Base-by-base conservation (phyloP, 2,797 vertebrate genomes). In the Sparus aurata region DNA sequence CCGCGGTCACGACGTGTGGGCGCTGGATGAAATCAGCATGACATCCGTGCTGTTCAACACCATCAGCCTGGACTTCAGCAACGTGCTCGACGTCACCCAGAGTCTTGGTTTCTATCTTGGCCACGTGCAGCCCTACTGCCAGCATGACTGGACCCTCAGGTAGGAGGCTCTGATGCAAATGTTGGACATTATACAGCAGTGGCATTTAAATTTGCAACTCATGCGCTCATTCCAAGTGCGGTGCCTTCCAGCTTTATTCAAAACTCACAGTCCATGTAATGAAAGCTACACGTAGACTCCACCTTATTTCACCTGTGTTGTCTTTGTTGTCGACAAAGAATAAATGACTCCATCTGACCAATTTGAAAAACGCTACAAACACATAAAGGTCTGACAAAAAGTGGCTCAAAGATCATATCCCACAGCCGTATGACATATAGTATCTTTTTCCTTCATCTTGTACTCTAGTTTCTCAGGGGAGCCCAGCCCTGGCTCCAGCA, bases 31-130 rank as follows among this genome's bases (percentile, higher is more conserved):
- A 93, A 98, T 99, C 91, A 97, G 97, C 91, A 98, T 99, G 98
- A 99, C 98, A 11, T 98, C 98, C 2, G 95, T 99, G 59, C 95
- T 99, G 45, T 99, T 99, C 90, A 99, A 99, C 91, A 99, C 97
- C 87, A 99, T 99, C 74, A 98, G 97, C 79, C 96, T 99, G 22
- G 98, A 99, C 92, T 99, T 99, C 87, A 97, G 97, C 92, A 99
- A 99, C 53, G 95, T 99, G 25, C 94, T 99, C 72, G 98, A 99
- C 23, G 97, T 99, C 83, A 99, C 98, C 18, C 98, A 99, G 77
- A 99, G 98, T 84, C 96, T 99, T 34, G 98, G 98, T n/a, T 99
- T 99, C 94, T 99, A 98, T 89, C 94, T 99, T n/a, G 98, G 98
- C 60, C 98, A 98, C 12, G 97, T 99, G 52, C 98, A 99, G 83